Evolutionary conservation across 2,797 vertebrate species (phyloP).

Genomic region (Pachyuromys duprasi): DNA sequence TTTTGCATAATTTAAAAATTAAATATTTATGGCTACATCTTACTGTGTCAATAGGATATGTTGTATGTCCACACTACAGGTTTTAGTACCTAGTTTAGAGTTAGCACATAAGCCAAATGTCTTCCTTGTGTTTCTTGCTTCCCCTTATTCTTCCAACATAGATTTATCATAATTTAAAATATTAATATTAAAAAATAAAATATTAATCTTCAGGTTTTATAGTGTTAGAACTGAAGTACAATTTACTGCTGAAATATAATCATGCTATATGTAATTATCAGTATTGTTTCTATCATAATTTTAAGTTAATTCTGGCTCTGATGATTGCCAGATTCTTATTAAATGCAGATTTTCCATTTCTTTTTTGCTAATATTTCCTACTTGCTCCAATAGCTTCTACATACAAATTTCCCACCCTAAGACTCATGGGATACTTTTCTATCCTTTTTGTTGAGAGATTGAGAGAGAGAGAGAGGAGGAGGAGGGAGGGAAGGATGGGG

Average conservation of each 20-base stretch:
- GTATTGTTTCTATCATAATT: not conserved
- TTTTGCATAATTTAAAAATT: constrained; percentile 37
- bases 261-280: not conserved
- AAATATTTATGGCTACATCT: not conserved
- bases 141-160: not conserved
- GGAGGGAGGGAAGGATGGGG: no score
- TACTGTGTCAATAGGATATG: not conserved
- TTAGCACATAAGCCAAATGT: not conserved
- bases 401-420: not conserved
- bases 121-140: not conserved
- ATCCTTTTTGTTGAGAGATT: not conserved
- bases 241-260: not conserved
- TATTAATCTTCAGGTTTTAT: constrained; percentile 9
- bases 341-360: not conserved
- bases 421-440: not conserved
- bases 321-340: not conserved
- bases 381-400: not conserved
- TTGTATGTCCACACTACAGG: not conserved
- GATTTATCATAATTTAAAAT: not conserved
- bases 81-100: not conserved
- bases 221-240: not conserved
- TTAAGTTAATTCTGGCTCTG: constrained; percentile 14
- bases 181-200: not conserved
- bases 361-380: not conserved
- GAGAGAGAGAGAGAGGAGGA: not conserved